Evolutionary conservation across 2,888 invertebrate species (phyloP).

Genomic region (Prenolepis imparis): DNA sequence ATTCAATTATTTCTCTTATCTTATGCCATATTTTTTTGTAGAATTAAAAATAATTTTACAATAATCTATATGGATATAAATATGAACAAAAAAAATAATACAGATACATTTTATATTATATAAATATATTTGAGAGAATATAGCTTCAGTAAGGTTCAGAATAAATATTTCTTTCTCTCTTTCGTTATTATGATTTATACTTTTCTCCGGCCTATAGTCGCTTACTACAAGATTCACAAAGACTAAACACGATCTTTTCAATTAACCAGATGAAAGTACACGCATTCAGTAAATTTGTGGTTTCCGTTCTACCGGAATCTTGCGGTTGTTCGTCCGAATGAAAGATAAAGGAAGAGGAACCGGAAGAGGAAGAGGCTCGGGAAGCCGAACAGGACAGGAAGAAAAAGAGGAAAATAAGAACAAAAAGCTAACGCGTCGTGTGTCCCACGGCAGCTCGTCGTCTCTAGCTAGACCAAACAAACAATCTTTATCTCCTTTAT

Average conservation of each 20-base stretch:
- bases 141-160: background rate
- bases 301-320: constrained; percentile 45
- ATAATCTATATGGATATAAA: background rate
- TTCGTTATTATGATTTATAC: background rate
- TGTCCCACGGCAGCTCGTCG: constrained; percentile 69
- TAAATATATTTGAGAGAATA: background rate
- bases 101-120: background rate
- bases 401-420: constrained; percentile 41
- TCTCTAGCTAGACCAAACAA: constrained; percentile 75
- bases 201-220: background rate
- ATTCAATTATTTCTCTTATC: background rate
- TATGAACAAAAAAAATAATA: constrained; percentile 4
- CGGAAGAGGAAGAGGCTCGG: constrained; percentile 36
- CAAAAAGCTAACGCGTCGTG: constrained; percentile 40
- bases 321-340: constrained; percentile 29
- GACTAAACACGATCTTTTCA: constrained; percentile 13
- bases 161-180: background rate
- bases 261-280: background rate
- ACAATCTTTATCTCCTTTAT: constrained; percentile 79
- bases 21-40: background rate
- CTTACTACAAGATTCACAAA: constrained; percentile 7
- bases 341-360: constrained; percentile 43
- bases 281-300: constrained; percentile 16
- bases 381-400: constrained; percentile 38
- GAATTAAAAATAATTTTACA: constrained; percentile 14